Conservation (phyloP, 1,140 invertebrate species). For the Plutomurus gul region DNA sequence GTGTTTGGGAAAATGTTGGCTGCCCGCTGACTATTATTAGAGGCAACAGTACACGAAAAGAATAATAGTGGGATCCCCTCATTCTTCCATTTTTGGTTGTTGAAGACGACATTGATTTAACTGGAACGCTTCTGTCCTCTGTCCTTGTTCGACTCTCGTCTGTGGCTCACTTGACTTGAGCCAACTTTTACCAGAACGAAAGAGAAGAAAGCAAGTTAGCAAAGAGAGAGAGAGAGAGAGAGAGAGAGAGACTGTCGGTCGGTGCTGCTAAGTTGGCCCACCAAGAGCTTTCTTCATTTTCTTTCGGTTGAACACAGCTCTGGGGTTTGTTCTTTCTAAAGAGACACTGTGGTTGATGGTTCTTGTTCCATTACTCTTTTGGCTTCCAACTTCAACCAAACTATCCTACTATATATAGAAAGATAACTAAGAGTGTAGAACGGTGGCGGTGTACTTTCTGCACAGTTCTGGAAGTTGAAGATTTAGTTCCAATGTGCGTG, state of each 20-base stretch:
- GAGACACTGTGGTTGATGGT: neutral
- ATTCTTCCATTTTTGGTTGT: neutral
- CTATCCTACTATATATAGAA: neutral
- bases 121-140: slow-evolving; percentile 8
- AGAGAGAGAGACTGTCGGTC: neutral
- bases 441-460: neutral
- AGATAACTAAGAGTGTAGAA: neutral
- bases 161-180: slow-evolving; percentile 6
- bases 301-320: neutral
- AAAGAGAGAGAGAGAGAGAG: neutral
- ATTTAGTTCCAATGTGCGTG: too few relatives aligned
- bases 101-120: slow-evolving; percentile 18
- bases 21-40: neutral
- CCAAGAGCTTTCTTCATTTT: neutral
- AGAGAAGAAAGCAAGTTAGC: slow-evolving; percentile 5
- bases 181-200: neutral
- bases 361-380: slow-evolving; percentile 24
- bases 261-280: neutral
- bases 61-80: too few relatives aligned
- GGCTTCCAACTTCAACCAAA: neutral
- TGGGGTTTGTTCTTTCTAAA: neutral
- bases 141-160: slow-evolving; percentile 6
- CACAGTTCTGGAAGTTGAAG: too few relatives aligned
- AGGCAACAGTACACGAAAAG: neutral
- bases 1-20: too few relatives aligned